Percentiles rank a stretch among this genome's conserved stretches.
Conservation (phyloP, 2,113 vertebrate species). For the Camelus dromedarius region DNA sequence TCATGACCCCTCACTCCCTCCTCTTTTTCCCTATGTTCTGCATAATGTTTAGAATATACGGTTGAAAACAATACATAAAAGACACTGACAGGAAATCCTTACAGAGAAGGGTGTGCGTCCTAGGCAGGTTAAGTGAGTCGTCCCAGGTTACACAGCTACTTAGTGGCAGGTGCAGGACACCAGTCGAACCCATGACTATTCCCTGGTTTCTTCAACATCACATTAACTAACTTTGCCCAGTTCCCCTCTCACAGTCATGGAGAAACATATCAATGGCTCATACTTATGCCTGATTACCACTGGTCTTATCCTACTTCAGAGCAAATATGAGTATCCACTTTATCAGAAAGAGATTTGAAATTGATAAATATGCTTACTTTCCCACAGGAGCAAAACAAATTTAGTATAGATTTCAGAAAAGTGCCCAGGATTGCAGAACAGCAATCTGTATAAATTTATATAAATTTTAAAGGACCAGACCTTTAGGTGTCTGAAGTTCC, state of each 20-base stretch:
- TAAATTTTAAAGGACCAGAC: background rate
- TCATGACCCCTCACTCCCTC: background rate
- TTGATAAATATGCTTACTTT: background rate
- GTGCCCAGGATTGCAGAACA: background rate
- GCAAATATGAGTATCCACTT: background rate
- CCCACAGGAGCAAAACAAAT: background rate
- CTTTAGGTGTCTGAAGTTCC: background rate
- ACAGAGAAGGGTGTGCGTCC: background rate
- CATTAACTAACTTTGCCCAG: background rate
- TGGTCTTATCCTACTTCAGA: background rate
- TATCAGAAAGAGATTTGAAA: background rate
- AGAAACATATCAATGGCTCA: background rate
- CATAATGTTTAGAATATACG: background rate
- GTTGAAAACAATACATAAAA: background rate
- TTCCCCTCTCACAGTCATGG: background rate
- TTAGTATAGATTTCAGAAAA: background rate
- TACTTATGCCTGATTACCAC: background rate
- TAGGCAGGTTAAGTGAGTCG: background rate
- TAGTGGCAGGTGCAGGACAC: background rate
- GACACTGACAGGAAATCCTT: background rate
- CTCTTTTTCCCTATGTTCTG: background rate
- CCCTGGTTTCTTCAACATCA: fast-evolving
- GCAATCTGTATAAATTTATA: no score
- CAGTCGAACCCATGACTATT: fast-evolving
- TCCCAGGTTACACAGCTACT: background rate